phyloP scores from a whole-genome alignment of 2,888 invertebrate genomes.

The Erynnis tages region DNA sequence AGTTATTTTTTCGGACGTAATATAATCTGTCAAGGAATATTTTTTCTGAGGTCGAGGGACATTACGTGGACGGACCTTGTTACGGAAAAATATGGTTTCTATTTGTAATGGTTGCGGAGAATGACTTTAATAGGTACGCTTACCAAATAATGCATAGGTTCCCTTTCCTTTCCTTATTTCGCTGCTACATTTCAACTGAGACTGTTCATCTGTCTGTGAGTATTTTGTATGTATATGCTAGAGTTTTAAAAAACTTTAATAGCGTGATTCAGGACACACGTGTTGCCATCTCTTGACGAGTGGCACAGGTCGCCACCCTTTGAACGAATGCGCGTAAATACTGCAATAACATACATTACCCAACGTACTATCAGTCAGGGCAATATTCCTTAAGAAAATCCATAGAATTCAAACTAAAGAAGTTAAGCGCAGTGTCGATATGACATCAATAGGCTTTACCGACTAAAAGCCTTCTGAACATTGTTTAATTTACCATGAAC shows the following conservation, averaged over 20 bases:
- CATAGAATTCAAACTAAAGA: neutral
- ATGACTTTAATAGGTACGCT: slow-evolving; percentile 8
- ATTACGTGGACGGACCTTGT: slow-evolving; percentile 12
- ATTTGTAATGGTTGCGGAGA: slow-evolving; percentile 13
- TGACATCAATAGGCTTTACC: slow-evolving; percentile 8
- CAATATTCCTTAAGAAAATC: no score
- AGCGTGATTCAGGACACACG: no score
- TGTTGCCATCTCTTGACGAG: no score
- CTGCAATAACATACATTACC: no score
- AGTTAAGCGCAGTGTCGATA: slow-evolving; percentile 1
- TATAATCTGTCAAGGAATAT: slow-evolving; percentile 18
- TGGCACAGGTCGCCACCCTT: no score
- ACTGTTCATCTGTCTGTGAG: no score
- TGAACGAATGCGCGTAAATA: no score
- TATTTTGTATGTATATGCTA: no score
- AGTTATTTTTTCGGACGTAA: slow-evolving; percentile 6
- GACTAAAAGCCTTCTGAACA: slow-evolving; percentile 33
- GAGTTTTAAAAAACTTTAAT: no score
- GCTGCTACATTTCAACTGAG: no score
- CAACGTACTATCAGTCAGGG: no score
- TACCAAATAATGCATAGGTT: slow-evolving; percentile 12
- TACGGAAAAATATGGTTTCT: slow-evolving; percentile 19
- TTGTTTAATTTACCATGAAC: slow-evolving; percentile 44
- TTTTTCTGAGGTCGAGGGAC: slow-evolving; percentile 19
- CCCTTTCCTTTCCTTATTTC: neutral